Conservation (phyloP, 1,140 invertebrate species). For the Nylanderia fulva region DNA sequence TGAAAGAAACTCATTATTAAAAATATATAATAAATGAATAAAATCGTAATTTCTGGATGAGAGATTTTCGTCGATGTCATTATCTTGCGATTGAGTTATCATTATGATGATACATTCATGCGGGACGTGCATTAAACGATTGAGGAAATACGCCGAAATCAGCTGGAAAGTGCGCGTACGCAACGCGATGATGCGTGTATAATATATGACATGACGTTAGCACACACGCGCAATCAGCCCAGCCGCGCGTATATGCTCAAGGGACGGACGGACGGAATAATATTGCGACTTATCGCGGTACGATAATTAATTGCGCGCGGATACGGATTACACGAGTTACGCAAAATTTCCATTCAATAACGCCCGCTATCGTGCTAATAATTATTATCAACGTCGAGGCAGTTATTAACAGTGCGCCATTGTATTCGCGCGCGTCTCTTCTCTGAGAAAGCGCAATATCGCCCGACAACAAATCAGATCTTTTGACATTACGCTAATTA, state of each 20-base stretch:
- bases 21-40: too few relatives aligned
- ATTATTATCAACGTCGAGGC: slow-evolving; percentile 58
- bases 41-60: not conserved
- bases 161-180: slow-evolving; percentile 12
- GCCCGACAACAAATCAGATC: slow-evolving; percentile 50
- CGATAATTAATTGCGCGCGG: slow-evolving; percentile 72
- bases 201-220: slow-evolving; percentile 51
- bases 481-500: slow-evolving; percentile 54
- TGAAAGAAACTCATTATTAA: too few relatives aligned
- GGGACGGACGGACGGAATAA: slow-evolving; percentile 39
- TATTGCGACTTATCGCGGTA: slow-evolving; percentile 63
- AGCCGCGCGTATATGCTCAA: slow-evolving; percentile 17
- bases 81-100: slow-evolving; percentile 7
- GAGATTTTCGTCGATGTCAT: not conserved
- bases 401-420: slow-evolving; percentile 39
- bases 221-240: slow-evolving; percentile 27
- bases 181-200: slow-evolving; percentile 49
- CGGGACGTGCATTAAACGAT: slow-evolving; percentile 40
- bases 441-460: slow-evolving; percentile 28
- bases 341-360: slow-evolving; percentile 70
- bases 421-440: slow-evolving; percentile 15
- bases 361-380: slow-evolving; percentile 51
- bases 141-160: slow-evolving; percentile 51
- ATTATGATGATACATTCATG: slow-evolving; percentile 20
- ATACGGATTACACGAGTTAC: slow-evolving; percentile 70